Conservation (phyloP, 1,140 invertebrate genomes). For the Cydia splendana region DNA sequence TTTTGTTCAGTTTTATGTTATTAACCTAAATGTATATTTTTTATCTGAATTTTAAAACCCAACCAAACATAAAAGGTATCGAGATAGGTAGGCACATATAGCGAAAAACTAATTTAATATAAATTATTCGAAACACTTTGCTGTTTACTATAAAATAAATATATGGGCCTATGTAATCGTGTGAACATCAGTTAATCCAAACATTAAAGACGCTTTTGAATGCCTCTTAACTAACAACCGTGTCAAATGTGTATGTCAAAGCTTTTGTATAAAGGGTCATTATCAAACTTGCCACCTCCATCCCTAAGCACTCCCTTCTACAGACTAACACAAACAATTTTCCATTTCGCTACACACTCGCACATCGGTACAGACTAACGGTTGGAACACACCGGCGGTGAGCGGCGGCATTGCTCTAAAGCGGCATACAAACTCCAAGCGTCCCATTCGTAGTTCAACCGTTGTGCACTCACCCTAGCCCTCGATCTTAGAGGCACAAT, state of each 20-base stretch:
- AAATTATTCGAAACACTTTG: no score
- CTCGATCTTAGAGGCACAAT: constrained; percentile 57
- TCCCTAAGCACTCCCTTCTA: constrained; percentile 35
- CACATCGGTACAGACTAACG: constrained; percentile 39
- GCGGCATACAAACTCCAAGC: neutral
- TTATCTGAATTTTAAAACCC: no score
- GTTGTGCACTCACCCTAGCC: constrained; percentile 46
- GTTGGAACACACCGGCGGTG: constrained; percentile 25
- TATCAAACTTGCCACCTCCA: constrained; percentile 32
- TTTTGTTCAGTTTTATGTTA: no score
- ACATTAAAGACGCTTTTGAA: neutral
- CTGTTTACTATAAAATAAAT: neutral
- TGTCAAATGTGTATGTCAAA: neutral
- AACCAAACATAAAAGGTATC: no score
- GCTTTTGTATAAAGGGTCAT: constrained; percentile 1
- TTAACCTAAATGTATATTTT: no score
- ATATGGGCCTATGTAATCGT: neutral
- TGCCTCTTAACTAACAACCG: neutral
- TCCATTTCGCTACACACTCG: constrained; percentile 58
- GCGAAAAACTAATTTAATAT: neutral
- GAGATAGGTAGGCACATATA: no score
- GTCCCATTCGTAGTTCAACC: constrained; percentile 27
- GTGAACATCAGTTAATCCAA: neutral
- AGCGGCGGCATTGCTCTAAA: constrained; percentile 33
- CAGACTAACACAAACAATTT: constrained; percentile 50